A percentile compares a stretch with the other conserved stretches of the same genome.
Conservation (phyloP, 2,797 vertebrate species). For the Urocyon cinereoargenteus region DNA sequence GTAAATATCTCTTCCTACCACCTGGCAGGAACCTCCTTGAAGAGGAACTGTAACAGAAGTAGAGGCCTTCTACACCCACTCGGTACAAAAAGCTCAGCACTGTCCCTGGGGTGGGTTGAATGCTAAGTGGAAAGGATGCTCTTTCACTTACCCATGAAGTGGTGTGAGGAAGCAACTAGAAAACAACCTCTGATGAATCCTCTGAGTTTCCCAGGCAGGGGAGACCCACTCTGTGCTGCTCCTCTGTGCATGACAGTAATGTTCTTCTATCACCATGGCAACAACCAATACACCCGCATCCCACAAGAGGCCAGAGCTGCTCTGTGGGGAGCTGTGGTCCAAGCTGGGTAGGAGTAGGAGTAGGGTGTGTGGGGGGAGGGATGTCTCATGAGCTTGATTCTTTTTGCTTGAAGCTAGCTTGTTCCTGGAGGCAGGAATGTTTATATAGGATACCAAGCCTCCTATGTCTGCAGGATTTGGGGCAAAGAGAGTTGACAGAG, state of each 20-base stretch:
- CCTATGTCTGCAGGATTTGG: constrained; percentile 2
- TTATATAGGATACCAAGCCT: neutral
- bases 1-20: neutral
- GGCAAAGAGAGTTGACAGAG: constrained; percentile 14
- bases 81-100: neutral
- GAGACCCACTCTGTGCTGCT: constrained; percentile 72
- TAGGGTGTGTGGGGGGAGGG: neutral
- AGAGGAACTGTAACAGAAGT: neutral
- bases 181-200: constrained; percentile 68
- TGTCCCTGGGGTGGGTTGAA: neutral
- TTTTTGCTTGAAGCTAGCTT: constrained; percentile 42
- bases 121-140: constrained; percentile 9
- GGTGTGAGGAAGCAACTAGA: constrained; percentile 15
- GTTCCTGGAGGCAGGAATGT: neutral
- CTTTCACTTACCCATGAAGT: constrained; percentile 37
- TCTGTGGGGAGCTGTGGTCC: constrained; percentile 67
- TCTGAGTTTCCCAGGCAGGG: constrained; percentile 69
- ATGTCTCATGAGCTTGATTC: constrained; percentile 24
- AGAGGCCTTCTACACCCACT: neutral
- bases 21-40: neutral
- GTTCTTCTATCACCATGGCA: constrained; percentile 79
- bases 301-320: constrained; percentile 67
- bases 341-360: constrained; percentile 54
- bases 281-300: constrained; percentile 69
- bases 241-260: constrained; percentile 65